Evolutionary conservation across 1,140 invertebrate species (phyloP), one percentile per base, ranked within the genome.

Genomic region (Matsumurasca onukii): DNA sequence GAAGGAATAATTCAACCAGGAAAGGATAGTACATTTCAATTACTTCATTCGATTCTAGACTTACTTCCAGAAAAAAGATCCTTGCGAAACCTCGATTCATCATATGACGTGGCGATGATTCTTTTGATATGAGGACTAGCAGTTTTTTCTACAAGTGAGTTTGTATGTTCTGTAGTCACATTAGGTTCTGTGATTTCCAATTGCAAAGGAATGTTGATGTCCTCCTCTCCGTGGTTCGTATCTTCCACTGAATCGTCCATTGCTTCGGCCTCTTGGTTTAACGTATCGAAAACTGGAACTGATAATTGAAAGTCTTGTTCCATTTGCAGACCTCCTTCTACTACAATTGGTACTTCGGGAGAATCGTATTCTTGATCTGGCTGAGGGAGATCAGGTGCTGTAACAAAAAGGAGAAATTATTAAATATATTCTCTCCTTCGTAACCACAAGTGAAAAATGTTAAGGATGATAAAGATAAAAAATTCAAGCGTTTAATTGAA

Each of bases 261-360:
- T 51, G n/a, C 49, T n/a, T 51, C 49, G 17, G 34, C 17, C 24
- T 51, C 49, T 51, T 22, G n/a, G 22, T 52, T 22, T 27, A 59
- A 29, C 55, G 24, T 13, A 9, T 24, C 55, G 25, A 59, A 59
- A 22, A 29, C 9, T 12, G 55, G 55, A 12, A 59, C 25, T 25
- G 55, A n/a, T 13, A 59, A 27, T 29, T 59, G 55, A 13, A 59
- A 27, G 55, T 59, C 25, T 27, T 59, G 55, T 29, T 59, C 55
- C 55, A 59, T 27, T n/a, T 59, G 55, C 3, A 59, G 55, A 2
- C 55, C 55, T 2, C 55, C 55, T n/a, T 59, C 55, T 5, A 59
- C 25, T 9, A 59, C 55, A 15, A 59, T 59, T 1, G 15, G 25
- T 2, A 12, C 25, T 27, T 22, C 13, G 3, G 24, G 13, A 20